phyloP scores from a whole-genome alignment of 2,113 vertebrate species.

The Dolichotis patagonum region DNA sequence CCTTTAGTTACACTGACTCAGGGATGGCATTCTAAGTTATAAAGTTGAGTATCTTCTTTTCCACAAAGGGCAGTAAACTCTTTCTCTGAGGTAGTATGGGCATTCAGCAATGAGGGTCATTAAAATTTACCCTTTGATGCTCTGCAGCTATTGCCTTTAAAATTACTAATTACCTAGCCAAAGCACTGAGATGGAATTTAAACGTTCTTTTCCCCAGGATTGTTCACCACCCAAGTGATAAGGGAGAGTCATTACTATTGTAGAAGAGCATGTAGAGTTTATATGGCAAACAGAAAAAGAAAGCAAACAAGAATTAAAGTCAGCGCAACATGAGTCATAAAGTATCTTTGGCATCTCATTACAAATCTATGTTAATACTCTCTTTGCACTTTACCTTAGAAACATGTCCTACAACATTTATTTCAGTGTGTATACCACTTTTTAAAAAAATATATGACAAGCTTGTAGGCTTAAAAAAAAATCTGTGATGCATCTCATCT shows the following conservation, averaged over 20 bases:
- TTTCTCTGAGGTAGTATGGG: background rate
- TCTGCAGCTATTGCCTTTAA: background rate
- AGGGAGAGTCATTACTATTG: background rate
- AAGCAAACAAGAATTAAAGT: background rate
- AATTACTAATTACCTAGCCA: background rate
- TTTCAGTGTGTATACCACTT: background rate
- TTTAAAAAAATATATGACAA: background rate
- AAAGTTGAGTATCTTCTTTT: background rate
- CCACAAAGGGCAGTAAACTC: background rate
- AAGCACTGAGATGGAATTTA: background rate
- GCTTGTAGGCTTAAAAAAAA: background rate
- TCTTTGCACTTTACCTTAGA: background rate
- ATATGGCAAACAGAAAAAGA: background rate
- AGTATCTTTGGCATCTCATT: conserved; percentile 30
- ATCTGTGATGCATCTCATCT: background rate
- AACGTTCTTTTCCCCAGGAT: background rate
- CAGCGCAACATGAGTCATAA: background rate
- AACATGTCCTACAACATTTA: background rate
- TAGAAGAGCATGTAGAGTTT: background rate
- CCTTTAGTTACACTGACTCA: background rate
- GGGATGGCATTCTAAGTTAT: background rate
- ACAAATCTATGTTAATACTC: background rate
- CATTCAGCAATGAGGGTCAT: background rate
- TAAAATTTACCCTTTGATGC: background rate
- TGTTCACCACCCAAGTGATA: background rate